Evolutionary conservation across 2,888 invertebrate genomes (phyloP), one percentile per base, ranked within the genome.

Genomic region (Tryphoninae sp.): DNA sequence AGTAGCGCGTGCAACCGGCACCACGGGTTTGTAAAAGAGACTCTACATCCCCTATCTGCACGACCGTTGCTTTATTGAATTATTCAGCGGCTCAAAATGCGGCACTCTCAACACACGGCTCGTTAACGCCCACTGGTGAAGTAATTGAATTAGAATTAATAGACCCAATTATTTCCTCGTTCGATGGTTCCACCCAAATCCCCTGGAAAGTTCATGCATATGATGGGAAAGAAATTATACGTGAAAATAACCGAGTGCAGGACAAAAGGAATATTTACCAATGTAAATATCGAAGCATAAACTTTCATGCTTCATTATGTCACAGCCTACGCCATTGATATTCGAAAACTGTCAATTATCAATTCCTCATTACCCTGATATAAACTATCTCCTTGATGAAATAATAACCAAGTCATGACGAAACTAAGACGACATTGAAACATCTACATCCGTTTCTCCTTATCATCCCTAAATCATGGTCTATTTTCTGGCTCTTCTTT

Each of bases 111-210:
- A 81, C 81, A 65, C 83, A 80, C 82, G 78, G 80, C 81, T 84
- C 85, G 84, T 87, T 87, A 85, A 64, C 84, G 82, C 59, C 77
- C 78, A 69, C 78, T 62, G 69, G 73, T 82, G 67, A 83, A 82
- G 71, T 86, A 85, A 86, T 87, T 83, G 83, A 86, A 87, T 88
- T 84, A 83, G 79, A 86, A 86, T 86, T 84, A 85, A 87, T 84
- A 72, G 77, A 81, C 65, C 68, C 83, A 85, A 85, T 86, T 86
- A 87, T 86, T 87, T 77, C 67, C 80, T 83, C 83, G 80, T 78
- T 81, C 61, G 67, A 76, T 59, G 45, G 59, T 71, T 55, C 9
- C 40, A 33, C 23, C 13, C 40, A 13, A 59, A 23, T 2, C 19
- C 45, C 19, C 45, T 45, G 61, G n/a, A 67, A 76, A 76, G 59